These are phyloP conservation scores for Schizotus pectinicornis DNA, from an alignment of 2,888 invertebrate species.

Conservation along the genomic window DNA sequence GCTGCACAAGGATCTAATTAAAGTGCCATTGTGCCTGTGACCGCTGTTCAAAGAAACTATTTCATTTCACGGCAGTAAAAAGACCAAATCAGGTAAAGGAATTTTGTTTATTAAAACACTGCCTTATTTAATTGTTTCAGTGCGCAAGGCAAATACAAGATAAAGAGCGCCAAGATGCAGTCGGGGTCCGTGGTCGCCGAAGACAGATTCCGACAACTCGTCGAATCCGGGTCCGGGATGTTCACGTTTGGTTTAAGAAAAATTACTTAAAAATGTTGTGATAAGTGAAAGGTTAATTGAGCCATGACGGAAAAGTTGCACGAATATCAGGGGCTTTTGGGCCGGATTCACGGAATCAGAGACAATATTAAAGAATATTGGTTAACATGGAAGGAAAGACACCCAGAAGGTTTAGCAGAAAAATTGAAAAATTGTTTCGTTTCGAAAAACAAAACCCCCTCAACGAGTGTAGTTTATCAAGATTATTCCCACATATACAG, in stretches of 20 bases:
- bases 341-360: conserved; percentile 71
- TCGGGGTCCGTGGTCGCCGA: conserved; percentile 12
- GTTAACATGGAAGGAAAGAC: conserved; percentile 67
- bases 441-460: conserved; percentile 41
- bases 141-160: conserved; percentile 20
- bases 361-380: conserved; percentile 70
- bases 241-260: background rate
- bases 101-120: too few species aligned
- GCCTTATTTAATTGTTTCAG: conserved; percentile 8
- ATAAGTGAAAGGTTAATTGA: conserved; percentile 58
- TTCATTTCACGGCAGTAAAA: too few species aligned
- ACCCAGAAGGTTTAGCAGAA: conserved; percentile 63
- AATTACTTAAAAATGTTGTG: background rate
- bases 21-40: too few species aligned
- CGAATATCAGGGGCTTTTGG: conserved; percentile 77
- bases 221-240: background rate
- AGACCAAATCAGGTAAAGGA: too few species aligned
- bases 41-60: too few species aligned
- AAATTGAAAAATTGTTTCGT: conserved; percentile 54
- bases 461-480: conserved; percentile 54
- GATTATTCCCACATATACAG: conserved; percentile 73
- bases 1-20: too few species aligned
- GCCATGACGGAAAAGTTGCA: conserved; percentile 71
- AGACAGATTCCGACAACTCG: conserved; percentile 21
- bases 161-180: conserved; percentile 20